Conservation (phyloP, 2,797 vertebrate species). For the Calcarius lapponicus region DNA sequence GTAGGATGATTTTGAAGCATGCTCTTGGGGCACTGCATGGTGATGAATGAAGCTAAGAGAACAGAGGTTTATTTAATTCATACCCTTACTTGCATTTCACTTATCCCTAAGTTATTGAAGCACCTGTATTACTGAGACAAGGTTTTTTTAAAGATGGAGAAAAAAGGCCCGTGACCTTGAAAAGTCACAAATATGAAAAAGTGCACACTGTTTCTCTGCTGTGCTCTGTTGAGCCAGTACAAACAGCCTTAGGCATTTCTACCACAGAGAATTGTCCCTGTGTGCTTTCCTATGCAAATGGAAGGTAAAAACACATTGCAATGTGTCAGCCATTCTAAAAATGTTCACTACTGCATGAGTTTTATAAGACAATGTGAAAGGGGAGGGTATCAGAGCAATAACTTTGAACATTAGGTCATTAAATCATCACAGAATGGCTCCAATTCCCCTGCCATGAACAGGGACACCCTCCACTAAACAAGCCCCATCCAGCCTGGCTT, state of each 20-base stretch:
- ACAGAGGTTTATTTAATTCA: slow-evolving; percentile 10
- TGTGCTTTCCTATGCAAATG: slow-evolving; percentile 29
- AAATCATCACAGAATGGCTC: background rate
- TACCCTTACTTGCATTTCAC: background rate
- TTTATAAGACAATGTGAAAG: background rate
- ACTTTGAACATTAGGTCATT: background rate
- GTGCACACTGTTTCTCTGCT: background rate
- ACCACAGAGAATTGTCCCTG: background rate
- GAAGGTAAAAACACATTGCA: background rate
- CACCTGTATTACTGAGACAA: background rate
- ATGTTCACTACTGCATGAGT: background rate
- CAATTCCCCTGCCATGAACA: background rate
- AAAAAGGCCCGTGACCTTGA: slow-evolving; percentile 36
- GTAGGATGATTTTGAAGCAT: slow-evolving; percentile 4
- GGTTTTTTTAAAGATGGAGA: background rate
- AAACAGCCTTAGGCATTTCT: background rate
- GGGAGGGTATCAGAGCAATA: background rate
- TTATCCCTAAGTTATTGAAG: background rate
- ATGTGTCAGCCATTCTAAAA: background rate
- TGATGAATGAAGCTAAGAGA: background rate
- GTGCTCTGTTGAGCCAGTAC: slow-evolving; percentile 15
- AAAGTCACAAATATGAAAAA: slow-evolving; percentile 6
- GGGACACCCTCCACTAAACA: background rate
- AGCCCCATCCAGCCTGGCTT: background rate
- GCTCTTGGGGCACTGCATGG: background rate